Base-by-base conservation (phyloP, 2,888 invertebrate genomes). In the Orthonevra nobilis region DNA sequence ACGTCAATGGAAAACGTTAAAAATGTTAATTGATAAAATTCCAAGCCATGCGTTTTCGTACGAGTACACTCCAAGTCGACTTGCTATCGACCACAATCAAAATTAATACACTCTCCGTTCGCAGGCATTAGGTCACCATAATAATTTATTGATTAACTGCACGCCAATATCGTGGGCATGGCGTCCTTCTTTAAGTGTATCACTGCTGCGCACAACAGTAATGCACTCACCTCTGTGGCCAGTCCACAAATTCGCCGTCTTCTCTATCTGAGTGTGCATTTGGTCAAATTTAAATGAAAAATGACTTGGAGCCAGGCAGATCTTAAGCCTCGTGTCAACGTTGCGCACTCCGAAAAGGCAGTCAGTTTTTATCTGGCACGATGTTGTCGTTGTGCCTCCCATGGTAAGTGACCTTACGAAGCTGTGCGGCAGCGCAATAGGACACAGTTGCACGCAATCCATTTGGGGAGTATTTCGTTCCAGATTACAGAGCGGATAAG, bases 61-160 rank as follows among this genome's bases (percentile, higher is more conserved):
- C n/a, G n/a, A n/a, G n/a, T n/a, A n/a, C n/a, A n/a, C n/a, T n/a
- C n/a, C n/a, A n/a, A n/a, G n/a, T n/a, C n/a, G n/a, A n/a, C n/a
- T n/a, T n/a, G n/a, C n/a, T 73, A 73, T 73, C 72, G 50, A 12
- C 19, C 34, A 3, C 28, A 58, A 73, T 73, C 72, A 34, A 58
- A 73, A 64, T 66, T 40, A 50, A 58, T 50, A 58, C 34, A 64
- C 58, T 66, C 44, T 42, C 50, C 42, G 12, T 64, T 58, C 28
- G 64, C 54, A 72, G 48, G 48, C 72, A 72, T 72, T 72, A 72
- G 70, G 70, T 63, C 63, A 63, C 52, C 52, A 54, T 32, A 63
- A n/a, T n/a, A n/a, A n/a, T 72, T 72, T 72, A 72, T 73, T 56
- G 72, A 64, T 73, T 58, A 58, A 34, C 40, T 10, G 46, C 54